A percentile compares a stretch with the other conserved stretches of the same genome.
Conservation (phyloP, 2,797 vertebrate genomes). For the Chloroceryle inda region DNA sequence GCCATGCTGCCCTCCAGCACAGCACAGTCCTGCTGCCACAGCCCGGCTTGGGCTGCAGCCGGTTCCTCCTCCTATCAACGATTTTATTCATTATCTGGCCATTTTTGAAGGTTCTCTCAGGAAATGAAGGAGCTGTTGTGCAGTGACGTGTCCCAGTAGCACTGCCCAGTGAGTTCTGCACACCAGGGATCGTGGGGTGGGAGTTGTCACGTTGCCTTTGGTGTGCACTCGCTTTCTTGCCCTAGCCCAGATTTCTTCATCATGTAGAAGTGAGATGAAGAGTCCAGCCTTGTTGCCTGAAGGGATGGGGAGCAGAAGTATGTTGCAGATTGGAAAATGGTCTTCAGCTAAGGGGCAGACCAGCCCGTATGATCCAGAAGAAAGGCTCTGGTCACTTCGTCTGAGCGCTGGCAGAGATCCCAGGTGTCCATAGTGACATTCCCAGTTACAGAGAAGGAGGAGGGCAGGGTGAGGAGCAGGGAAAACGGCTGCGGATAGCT, state of each 20-base stretch:
- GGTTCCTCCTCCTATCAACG: accelerated
- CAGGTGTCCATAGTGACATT: neutral
- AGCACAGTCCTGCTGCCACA: neutral
- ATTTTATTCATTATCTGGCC: neutral
- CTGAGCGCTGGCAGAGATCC: neutral
- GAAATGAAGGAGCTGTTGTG: neutral
- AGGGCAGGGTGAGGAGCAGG: neutral
- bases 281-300: neutral
- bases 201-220: neutral
- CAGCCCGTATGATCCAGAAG: neutral
- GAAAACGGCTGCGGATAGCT: neutral
- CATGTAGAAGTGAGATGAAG: neutral
- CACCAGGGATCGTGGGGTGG: accelerated
- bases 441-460: neutral
- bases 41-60: neutral
- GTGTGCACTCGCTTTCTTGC: neutral
- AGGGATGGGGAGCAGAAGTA: neutral
- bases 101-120: neutral
- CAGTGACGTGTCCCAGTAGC: neutral
- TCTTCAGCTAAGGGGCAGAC: neutral
- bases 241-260: constrained; percentile 7
- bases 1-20: neutral
- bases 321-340: neutral
- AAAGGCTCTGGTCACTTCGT: neutral
- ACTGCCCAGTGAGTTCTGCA: neutral